phyloP scores from a whole-genome alignment of 2,113 vertebrate genomes.

The Laticauda colubrina region DNA sequence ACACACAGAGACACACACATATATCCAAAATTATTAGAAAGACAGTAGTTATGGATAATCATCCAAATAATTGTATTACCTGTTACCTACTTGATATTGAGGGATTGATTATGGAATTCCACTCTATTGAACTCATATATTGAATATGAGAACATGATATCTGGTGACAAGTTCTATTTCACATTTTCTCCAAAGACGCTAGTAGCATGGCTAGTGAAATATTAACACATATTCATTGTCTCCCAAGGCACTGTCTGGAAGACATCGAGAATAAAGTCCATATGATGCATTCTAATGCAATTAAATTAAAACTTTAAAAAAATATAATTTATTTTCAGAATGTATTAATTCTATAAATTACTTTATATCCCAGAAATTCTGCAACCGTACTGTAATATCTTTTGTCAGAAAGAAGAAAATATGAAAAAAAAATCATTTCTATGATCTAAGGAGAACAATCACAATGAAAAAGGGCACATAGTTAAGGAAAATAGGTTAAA shows the following conservation, averaged over 20 bases:
- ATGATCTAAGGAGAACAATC: background rate
- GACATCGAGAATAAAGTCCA: background rate
- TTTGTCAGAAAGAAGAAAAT: constrained; percentile 19
- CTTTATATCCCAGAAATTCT: background rate
- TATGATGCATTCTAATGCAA: background rate
- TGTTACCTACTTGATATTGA: background rate
- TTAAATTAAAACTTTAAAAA: background rate
- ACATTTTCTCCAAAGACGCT: background rate
- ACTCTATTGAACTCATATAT: background rate
- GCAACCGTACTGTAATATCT: background rate
- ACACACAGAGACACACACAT: too few relatives aligned
- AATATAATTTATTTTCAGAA: background rate
- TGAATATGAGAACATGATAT: background rate
- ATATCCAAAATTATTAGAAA: background rate
- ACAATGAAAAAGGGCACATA: constrained; percentile 17
- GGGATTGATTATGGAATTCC: background rate
- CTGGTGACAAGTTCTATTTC: background rate
- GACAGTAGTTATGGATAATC: background rate
- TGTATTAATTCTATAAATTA: background rate
- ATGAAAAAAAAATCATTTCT: background rate
- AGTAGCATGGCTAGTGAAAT: background rate
- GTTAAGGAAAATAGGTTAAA: constrained; percentile 11
- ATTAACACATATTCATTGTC: background rate
- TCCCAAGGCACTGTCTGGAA: background rate
- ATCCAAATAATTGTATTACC: background rate